A percentile compares a stretch with the other conserved stretches of the same genome.
phyloP scores from a whole-genome alignment of 1,140 invertebrate species.

The Neomicropteryx cornuta region DNA sequence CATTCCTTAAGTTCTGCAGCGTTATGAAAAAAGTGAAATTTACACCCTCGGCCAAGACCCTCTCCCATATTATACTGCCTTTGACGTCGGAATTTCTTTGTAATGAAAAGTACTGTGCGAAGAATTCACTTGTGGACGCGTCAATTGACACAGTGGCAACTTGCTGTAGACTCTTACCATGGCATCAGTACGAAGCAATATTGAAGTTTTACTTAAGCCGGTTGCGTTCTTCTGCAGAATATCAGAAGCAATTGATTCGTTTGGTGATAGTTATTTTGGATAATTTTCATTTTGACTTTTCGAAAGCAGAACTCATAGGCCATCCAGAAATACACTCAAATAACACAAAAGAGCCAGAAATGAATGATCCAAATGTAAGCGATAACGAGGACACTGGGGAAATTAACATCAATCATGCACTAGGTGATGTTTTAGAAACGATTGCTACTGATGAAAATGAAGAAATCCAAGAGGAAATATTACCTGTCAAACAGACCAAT shows the following conservation, averaged over 20 bases:
- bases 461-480: conserved; percentile 19
- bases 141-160: conserved; percentile 65
- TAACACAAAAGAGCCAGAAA: conserved; percentile 13
- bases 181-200: conserved; percentile 76
- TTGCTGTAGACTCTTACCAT: conserved; percentile 67
- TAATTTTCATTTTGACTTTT: conserved; percentile 87
- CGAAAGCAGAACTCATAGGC: conserved; percentile 41
- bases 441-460: conserved; percentile 19
- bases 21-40: conserved; percentile 44
- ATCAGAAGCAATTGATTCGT: conserved; percentile 74
- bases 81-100: conserved; percentile 70
- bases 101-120: conserved; percentile 60
- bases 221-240: conserved; percentile 54
- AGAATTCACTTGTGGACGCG: conserved; percentile 74
- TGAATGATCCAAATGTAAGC: conserved; percentile 7
- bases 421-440: conserved; percentile 14
- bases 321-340: conserved; percentile 21
- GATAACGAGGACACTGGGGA: conserved; percentile 15
- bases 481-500: conserved; percentile 19
- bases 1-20: conserved; percentile 57
- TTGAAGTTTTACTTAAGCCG: conserved; percentile 70
- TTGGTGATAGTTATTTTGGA: conserved; percentile 77
- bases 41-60: conserved; percentile 50
- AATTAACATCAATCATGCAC: conserved; percentile 18
- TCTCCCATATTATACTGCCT: conserved; percentile 79